phyloP scores from a whole-genome alignment of 2,113 vertebrate species.

The Myiopsitta monachus region DNA sequence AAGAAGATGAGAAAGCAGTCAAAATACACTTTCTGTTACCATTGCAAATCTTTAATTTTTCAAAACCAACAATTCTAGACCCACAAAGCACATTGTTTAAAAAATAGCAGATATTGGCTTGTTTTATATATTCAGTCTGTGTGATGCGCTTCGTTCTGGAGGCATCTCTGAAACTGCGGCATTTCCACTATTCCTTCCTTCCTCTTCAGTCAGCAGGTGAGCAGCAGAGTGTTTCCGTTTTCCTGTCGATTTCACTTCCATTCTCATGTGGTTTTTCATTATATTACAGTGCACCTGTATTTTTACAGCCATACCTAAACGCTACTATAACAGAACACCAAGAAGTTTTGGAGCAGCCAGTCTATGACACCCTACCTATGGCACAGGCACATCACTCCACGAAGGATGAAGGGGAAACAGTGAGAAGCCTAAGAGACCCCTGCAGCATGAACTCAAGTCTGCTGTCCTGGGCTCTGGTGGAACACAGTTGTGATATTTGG shows the following conservation, averaged over 20 bases:
- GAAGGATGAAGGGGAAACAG: neutral
- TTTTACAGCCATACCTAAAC: neutral
- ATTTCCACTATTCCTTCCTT: neutral
- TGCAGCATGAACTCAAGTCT: neutral
- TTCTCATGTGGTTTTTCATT: neutral
- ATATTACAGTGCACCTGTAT: neutral
- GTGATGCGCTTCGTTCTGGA: neutral
- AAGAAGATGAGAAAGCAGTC: neutral
- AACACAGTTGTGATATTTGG: neutral
- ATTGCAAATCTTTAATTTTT: fast-evolving
- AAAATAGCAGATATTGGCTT: neutral
- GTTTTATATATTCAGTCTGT: neutral
- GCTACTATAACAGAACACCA: neutral
- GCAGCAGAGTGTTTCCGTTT: neutral
- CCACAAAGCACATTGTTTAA: neutral
- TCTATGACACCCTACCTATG: neutral
- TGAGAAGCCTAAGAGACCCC: neutral
- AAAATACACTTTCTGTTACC: neutral
- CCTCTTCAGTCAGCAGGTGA: neutral
- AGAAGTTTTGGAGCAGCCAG: neutral
- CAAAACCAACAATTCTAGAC: neutral
- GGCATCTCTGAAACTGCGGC: neutral
- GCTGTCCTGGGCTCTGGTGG: neutral
- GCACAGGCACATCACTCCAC: neutral
- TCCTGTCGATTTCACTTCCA: neutral